Conservation (phyloP, 2,113 vertebrate species). For the Dinomys branickii region DNA sequence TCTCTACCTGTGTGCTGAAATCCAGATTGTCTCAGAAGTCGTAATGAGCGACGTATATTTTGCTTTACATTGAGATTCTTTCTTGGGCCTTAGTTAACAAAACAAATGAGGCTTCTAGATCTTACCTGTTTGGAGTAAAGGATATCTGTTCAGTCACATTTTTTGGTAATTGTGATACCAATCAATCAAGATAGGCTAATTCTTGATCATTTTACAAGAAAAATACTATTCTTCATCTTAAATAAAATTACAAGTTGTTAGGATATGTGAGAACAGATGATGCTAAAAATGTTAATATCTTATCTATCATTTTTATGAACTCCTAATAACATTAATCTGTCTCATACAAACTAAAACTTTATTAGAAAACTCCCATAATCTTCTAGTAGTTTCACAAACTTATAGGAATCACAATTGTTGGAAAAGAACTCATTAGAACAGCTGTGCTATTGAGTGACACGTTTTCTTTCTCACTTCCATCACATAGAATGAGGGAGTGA, state of each 20-base stretch:
- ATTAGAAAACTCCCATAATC: not conserved
- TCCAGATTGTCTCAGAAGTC: not conserved
- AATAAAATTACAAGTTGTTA: not conserved
- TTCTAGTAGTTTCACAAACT: not conserved
- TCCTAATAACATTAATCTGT: not conserved
- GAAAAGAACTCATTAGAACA: not conserved
- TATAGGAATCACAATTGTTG: not conserved
- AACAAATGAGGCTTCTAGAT: not conserved
- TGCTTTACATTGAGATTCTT: not conserved
- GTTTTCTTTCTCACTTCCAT: not conserved
- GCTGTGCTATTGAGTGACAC: not conserved
- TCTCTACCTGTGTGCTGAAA: not conserved
- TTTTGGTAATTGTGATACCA: too few relatives aligned
- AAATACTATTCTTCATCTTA: not conserved
- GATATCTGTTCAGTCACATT: not conserved
- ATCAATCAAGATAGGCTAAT: not conserved
- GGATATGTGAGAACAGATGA: not conserved
- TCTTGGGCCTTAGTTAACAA: not conserved
- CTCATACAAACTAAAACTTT: not conserved
- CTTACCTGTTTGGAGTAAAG: not conserved
- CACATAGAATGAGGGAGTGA: not conserved
- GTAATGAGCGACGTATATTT: not conserved
- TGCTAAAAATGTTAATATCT: not conserved
- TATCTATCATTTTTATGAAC: not conserved
- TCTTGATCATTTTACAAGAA: not conserved